These are phyloP conservation scores for Epinephelus cyanopodus DNA, from an alignment of 2,113 vertebrate species.

Conservation along the genomic window DNA sequence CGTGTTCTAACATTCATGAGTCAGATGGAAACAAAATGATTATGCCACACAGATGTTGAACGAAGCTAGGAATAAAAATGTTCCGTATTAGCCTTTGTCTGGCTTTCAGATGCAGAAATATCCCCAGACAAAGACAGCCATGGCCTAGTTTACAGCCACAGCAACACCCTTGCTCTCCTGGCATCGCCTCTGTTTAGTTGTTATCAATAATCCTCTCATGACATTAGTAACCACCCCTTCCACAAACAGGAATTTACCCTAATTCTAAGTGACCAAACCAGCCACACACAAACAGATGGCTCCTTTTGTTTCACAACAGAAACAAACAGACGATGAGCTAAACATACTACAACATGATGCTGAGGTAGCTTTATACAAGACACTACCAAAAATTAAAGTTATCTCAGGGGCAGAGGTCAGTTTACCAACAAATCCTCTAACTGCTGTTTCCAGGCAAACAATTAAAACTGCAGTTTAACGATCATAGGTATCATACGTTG, in stretches of 20 bases:
- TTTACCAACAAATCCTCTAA: neutral
- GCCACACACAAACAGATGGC: neutral
- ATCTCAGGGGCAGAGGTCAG: neutral
- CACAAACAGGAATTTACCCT: constrained; percentile 18
- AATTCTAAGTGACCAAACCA: constrained; percentile 30
- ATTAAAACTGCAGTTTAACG: neutral
- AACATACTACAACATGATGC: neutral
- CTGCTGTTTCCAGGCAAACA: neutral
- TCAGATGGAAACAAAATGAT: constrained; percentile 2
- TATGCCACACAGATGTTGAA: constrained; percentile 1
- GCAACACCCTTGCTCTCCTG: neutral
- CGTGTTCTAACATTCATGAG: neutral
- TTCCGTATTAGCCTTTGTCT: neutral
- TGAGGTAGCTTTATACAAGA: neutral
- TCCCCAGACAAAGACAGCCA: constrained; percentile 17
- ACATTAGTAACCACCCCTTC: constrained; percentile 28
- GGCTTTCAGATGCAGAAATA: constrained; percentile 9
- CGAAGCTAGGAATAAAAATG: neutral
- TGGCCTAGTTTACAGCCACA: constrained; percentile 24
- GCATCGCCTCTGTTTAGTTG: neutral
- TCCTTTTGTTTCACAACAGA: neutral
- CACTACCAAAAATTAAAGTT: neutral
- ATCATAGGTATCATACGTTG: neutral
- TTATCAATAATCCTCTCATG: constrained; percentile 39
- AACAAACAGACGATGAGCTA: neutral